A percentile compares a stretch with the other conserved stretches of the same genome.
Evolutionary conservation across 2,113 vertebrate genomes (phyloP).

Genomic region (Uria aalge): DNA sequence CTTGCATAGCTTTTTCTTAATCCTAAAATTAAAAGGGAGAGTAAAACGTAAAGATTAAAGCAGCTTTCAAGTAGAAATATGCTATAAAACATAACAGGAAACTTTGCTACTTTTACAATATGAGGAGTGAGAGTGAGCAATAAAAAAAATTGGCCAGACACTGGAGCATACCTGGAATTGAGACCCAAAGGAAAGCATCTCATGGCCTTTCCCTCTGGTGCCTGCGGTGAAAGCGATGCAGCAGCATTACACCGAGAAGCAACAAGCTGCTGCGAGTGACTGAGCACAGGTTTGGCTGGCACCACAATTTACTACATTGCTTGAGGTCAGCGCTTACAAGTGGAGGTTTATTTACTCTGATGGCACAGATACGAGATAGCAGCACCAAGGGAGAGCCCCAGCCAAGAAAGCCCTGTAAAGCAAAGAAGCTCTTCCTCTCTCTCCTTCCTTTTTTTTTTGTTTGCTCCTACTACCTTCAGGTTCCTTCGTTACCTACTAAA

Average conservation of each 20-base stretch:
- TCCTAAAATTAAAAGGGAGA: constrained; percentile 23
- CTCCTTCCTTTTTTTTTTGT: background rate
- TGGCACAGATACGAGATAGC: accelerated
- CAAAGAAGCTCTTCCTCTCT: accelerated
- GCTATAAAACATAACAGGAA: background rate
- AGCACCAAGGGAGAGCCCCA: background rate
- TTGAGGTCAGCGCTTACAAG: background rate
- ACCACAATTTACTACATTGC: background rate
- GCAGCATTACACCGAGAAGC: background rate
- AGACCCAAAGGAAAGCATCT: background rate
- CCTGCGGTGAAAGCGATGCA: background rate
- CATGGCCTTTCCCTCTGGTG: background rate
- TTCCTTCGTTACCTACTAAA: background rate
- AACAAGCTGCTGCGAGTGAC: accelerated
- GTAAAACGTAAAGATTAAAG: background rate
- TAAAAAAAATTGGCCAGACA: background rate
- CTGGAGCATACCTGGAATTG: background rate
- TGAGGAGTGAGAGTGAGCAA: background rate
- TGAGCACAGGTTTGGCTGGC: background rate
- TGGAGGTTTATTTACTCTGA: background rate
- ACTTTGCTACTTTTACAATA: background rate
- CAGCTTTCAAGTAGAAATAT: background rate
- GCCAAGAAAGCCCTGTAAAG: background rate
- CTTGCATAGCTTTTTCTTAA: constrained; percentile 36
- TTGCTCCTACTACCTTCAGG: background rate